Evolutionary conservation across 1,140 invertebrate species (phyloP).

Genomic region (Neomicropteryx cornuta): DNA sequence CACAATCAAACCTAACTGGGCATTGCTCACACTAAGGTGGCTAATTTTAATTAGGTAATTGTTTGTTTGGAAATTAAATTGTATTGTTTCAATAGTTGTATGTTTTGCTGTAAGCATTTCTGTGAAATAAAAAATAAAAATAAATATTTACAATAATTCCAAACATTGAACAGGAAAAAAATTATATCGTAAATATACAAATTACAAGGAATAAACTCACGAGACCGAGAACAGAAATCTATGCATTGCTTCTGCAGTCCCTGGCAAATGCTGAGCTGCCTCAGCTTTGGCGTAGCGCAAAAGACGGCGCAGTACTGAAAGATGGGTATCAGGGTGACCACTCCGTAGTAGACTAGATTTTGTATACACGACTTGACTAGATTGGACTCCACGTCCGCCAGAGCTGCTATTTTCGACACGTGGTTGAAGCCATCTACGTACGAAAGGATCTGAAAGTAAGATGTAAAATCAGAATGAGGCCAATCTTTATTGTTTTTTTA

Average conservation of each 20-base stretch:
- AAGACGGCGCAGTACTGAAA: slow-evolving; percentile 91
- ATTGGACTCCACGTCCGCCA: slow-evolving; percentile 83
- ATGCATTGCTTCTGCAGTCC: slow-evolving; percentile 63
- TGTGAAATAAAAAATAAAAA: too few species aligned
- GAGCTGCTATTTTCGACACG: slow-evolving; percentile 64
- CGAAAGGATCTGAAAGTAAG: slow-evolving; percentile 45
- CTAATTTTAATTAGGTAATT: too few species aligned
- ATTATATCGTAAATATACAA: neutral
- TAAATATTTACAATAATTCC: too few species aligned
- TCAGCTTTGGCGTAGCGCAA: slow-evolving; percentile 67
- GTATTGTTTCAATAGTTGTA: too few species aligned
- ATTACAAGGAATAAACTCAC: slow-evolving; percentile 20
- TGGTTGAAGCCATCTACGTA: slow-evolving; percentile 88
- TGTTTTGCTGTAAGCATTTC: too few species aligned
- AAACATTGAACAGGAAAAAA: too few species aligned
- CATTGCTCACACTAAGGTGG: too few species aligned
- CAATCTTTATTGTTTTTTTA: too few species aligned
- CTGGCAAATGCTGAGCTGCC: slow-evolving; percentile 51
- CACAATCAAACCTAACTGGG: too few species aligned
- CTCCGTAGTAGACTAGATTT: slow-evolving; percentile 69
- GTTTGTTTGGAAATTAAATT: too few species aligned
- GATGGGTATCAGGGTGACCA: slow-evolving; percentile 72
- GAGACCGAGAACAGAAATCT: slow-evolving; percentile 51
- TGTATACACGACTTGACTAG: slow-evolving; percentile 84
- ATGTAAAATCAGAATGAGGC: too few species aligned